Conservation (phyloP, 2,113 vertebrate species). For the Upupa epops region DNA sequence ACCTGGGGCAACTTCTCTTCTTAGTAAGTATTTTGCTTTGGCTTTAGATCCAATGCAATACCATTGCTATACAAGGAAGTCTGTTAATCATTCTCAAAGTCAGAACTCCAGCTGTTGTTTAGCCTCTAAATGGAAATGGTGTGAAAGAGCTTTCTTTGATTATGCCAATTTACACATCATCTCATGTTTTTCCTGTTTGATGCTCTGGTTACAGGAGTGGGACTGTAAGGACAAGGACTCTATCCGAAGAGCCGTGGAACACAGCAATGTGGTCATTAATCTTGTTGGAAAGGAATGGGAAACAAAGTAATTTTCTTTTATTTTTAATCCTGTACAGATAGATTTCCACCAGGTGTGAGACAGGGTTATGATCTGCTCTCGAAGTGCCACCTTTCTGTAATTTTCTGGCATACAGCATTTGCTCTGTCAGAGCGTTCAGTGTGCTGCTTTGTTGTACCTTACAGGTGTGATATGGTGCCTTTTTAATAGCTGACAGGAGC, state of each 20-base stretch:
- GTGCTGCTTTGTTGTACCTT: not conserved
- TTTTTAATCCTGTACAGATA: not conserved
- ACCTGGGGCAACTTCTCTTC: slow-evolving; percentile 93
- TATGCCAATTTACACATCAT: not conserved
- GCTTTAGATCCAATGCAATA: not conserved
- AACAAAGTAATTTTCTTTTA: slow-evolving; percentile 81
- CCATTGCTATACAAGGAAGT: not conserved
- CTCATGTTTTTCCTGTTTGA: not conserved
- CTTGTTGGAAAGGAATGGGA: slow-evolving; percentile 94
- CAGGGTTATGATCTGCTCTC: not conserved
- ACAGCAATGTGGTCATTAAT: slow-evolving; percentile 95
- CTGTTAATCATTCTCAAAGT: not conserved
- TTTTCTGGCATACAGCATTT: not conserved
- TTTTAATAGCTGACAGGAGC: not conserved
- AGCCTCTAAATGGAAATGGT: not conserved
- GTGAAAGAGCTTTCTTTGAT: slow-evolving; percentile 9
- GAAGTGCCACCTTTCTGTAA: not conserved
- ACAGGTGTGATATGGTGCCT: not conserved
- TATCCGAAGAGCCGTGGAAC: slow-evolving; percentile 82
- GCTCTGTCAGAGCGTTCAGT: not conserved
- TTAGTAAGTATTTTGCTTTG: slow-evolving; percentile 77
- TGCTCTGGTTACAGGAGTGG: slow-evolving; percentile 85
- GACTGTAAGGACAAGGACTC: slow-evolving; percentile 85
- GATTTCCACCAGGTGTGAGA: not conserved
- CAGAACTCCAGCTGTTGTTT: not conserved